A percentile compares a stretch with the other conserved stretches of the same genome.
Conservation (phyloP, 2,113 vertebrate species). For the Carlito syrichta region DNA sequence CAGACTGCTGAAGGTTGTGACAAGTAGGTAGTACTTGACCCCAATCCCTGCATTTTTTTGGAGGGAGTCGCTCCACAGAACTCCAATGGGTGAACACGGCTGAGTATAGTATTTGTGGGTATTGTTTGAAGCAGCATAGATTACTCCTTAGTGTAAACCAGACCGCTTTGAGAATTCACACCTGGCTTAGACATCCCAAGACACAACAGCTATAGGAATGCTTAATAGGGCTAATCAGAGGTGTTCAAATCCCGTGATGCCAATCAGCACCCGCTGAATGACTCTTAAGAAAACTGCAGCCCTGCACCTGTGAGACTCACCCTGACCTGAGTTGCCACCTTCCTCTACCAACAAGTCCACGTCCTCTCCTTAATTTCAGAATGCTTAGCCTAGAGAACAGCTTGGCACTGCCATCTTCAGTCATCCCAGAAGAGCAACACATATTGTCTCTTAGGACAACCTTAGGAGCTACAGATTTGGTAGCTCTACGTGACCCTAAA, state of each 20-base stretch:
- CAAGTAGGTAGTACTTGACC: rapidly evolving
- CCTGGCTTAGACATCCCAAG: not conserved
- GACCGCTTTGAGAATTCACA: no score
- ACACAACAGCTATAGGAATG: no score
- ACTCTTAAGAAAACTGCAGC: not conserved
- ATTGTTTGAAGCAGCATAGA: not conserved
- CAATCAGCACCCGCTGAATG: not conserved
- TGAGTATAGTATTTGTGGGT: not conserved
- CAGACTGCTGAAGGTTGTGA: no score
- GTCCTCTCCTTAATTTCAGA: not conserved
- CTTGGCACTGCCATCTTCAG: rapidly evolving
- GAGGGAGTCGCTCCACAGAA: not conserved
- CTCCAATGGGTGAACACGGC: rapidly evolving
- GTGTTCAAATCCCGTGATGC: not conserved
- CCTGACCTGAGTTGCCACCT: rapidly evolving
- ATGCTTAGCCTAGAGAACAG: no score
- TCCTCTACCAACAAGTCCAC: not conserved
- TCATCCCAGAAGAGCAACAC: rapidly evolving
- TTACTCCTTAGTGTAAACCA: not conserved
- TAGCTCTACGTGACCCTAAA: rapidly evolving
- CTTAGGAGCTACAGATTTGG: no score
- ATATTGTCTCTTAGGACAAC: no score
- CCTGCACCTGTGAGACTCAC: rapidly evolving
- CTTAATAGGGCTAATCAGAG: no score
- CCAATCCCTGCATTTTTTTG: rapidly evolving